A percentile compares a stretch with the other conserved stretches of the same genome.
Evolutionary conservation across 1,140 invertebrate genomes (phyloP).

Genomic region (Plutomurus gul): DNA sequence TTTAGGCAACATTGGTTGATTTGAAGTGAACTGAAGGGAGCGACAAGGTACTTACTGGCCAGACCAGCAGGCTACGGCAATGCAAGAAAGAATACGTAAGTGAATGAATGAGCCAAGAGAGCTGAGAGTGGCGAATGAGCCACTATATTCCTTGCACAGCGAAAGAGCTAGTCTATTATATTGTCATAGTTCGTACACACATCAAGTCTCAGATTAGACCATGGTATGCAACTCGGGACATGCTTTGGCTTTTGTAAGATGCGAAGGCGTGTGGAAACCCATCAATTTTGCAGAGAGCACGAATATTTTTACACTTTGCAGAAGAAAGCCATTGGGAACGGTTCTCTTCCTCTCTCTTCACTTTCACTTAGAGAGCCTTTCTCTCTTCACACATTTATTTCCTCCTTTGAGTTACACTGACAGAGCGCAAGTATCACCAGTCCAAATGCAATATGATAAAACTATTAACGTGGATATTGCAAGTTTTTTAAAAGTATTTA

Average conservation of each 20-base stretch:
- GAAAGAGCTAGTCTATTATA: neutral
- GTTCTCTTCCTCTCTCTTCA: neutral
- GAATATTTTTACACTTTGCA: neutral
- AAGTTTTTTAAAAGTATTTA: no score
- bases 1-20: no score
- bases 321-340: neutral
- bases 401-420: neutral
- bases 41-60: no score
- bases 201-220: neutral
- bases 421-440: neutral
- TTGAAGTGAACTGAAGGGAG: no score
- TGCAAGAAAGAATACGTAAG: neutral
- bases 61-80: no score
- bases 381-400: neutral
- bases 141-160: no score
- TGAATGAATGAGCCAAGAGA: conserved; percentile 2
- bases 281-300: neutral
- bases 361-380: neutral
- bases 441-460: neutral
- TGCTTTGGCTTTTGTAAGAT: no score
- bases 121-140: no score
- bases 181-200: neutral
- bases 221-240: no score
- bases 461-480: neutral
- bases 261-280: neutral